These are phyloP conservation scores for Choloepus hoffmanni DNA, from an alignment of 2,113 vertebrate genomes.

Conservation along the genomic window DNA sequence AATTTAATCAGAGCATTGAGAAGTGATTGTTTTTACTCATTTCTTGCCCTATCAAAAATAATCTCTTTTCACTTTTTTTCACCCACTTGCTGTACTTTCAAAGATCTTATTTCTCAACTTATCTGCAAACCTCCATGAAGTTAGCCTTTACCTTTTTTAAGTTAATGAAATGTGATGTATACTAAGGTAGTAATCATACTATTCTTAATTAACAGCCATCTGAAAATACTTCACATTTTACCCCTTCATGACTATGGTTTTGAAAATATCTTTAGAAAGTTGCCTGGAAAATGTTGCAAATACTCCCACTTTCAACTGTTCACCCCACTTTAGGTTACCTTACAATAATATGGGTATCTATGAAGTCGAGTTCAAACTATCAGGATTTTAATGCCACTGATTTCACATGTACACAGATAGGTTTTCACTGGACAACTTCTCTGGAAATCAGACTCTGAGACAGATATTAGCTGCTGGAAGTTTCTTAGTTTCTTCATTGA, in stretches of 20 bases:
- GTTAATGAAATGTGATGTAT: constrained; percentile 42
- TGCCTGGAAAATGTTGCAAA: background rate
- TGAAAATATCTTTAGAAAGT: constrained; percentile 1
- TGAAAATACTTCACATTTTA: constrained; percentile 53
- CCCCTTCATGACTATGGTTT: background rate
- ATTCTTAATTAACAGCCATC: constrained; percentile 50
- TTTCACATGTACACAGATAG: background rate
- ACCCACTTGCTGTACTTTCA: background rate
- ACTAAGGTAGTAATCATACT: background rate
- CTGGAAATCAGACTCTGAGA: accelerated
- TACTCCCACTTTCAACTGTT: background rate
- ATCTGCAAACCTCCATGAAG: background rate
- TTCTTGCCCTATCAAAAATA: constrained; percentile 1
- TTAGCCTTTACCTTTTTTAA: constrained; percentile 44
- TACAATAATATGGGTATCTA: background rate
- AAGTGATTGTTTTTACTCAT: constrained; percentile 45
- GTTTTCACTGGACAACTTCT: background rate
- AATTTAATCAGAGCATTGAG: constrained; percentile 24
- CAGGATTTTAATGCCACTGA: background rate
- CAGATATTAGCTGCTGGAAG: background rate
- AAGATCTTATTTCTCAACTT: constrained; percentile 12
- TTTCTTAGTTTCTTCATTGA: no score
- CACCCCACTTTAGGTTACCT: accelerated
- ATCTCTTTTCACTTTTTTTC: background rate
- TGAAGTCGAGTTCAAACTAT: background rate